A percentile compares a stretch with the other conserved stretches of the same genome.
Conservation (phyloP, 1,140 invertebrate species). For the Myzus persicae region DNA sequence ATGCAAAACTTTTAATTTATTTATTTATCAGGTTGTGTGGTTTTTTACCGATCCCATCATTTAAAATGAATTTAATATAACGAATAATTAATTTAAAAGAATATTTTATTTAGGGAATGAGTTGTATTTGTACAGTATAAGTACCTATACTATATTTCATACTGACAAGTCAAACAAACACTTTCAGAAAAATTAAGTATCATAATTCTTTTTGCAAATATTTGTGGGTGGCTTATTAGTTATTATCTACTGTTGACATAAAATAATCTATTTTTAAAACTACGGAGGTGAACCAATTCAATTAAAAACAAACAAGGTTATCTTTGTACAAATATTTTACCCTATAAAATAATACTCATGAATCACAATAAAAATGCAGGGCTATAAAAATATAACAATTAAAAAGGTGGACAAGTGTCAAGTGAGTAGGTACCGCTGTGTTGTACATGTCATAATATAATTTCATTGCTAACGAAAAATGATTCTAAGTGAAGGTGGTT, state of each 20-base stretch:
- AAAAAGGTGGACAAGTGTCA: no score
- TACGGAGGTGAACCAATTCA: neutral
- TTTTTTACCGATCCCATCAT: neutral
- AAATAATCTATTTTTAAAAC: conserved; percentile 2
- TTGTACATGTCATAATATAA: no score
- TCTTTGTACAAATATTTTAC: neutral
- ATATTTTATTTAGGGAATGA: neutral
- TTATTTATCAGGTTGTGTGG: neutral
- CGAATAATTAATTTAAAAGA: neutral
- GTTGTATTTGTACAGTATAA: neutral
- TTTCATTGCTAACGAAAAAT: no score
- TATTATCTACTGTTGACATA: neutral
- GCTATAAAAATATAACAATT: no score
- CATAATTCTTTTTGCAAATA: neutral
- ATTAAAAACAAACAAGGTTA: neutral
- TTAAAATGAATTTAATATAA: neutral
- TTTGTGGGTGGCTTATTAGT: neutral
- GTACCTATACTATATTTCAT: no score
- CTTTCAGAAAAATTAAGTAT: neutral
- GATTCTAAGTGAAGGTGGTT: no score
- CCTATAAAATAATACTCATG: neutral
- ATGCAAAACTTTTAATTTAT: neutral
- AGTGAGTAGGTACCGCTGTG: no score
- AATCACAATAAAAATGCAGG: neutral
- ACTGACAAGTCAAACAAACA: neutral